Evolutionary conservation across 2,888 invertebrate genomes (phyloP), one percentile per base, ranked within the genome.

Genomic region (Dryobota labecula): DNA sequence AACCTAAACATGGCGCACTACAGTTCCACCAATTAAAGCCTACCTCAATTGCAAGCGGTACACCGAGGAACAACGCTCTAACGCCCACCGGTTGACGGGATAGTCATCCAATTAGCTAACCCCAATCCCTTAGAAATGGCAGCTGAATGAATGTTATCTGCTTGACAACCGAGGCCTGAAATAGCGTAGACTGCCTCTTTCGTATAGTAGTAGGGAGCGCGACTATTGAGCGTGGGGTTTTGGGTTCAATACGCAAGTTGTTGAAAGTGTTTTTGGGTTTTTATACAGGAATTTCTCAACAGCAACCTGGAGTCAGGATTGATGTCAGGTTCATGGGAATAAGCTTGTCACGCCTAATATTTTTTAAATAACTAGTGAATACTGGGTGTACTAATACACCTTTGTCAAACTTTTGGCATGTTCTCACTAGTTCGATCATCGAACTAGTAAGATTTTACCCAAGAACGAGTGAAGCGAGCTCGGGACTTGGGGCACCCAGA

Each of bases 61-160:
- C 9, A 43, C 65, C n/a, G 41, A 49, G 24, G 15, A 33, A 54
- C 53, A 62, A 27, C n/a, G 18, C 38, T 72, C 53, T n/a, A 8
- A 54, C 45, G 45, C 5, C 27, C 27, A 45, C 15, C 30, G 27
- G 47, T 65, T 56, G 36, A 73, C 20, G 11, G 24, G 15, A 6
- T 66, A 43, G 24, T 61, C 51, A 15, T 56, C 49, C 74, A 73
- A 73, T 73, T 73, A 73, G 49, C 49, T 65, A 24, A 43, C 33
- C 41, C n/a, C 45, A 33, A 56, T 49, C 47, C 36, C 13, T 47
- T 41, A 43, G n/a, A 49, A 64, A 64, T 73, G 36, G 47, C 41
- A 36, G 6, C 27, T n/a, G 33, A 63, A 54, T 63, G 20, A 24
- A 47, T 15, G 24, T 36, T 49, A 64, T 30, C 3, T 38, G 27